A percentile compares a stretch with the other conserved stretches of the same genome.
Evolutionary conservation across 2,797 vertebrate species (phyloP).

Genomic region (Pithecia hirsuta): DNA sequence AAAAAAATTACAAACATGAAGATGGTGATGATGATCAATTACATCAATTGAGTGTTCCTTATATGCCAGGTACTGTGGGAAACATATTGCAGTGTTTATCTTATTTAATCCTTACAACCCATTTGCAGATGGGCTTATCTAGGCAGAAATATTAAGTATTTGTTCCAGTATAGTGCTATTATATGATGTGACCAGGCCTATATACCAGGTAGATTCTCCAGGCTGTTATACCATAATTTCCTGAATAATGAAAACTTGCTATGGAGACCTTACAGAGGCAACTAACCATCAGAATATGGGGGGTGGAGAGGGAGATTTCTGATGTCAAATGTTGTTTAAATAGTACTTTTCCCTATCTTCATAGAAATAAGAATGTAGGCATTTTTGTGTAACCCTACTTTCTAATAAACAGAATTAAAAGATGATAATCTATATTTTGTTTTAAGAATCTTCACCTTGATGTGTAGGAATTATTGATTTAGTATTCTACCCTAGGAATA

Average conservation of each 20-base stretch:
- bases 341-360: not conserved
- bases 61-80: not conserved
- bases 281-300: not conserved
- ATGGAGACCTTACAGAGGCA: not conserved
- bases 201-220: not conserved
- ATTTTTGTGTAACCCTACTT: not conserved
- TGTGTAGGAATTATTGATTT: not conserved
- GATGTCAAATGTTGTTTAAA: not conserved
- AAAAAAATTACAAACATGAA: not conserved
- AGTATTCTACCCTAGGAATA: not conserved
- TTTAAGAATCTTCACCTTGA: not conserved
- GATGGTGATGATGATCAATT: not conserved
- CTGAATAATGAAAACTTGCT: constrained; percentile 15
- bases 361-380: not conserved
- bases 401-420: not conserved
- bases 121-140: not conserved
- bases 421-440: not conserved
- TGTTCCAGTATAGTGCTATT: not conserved
- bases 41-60: not conserved
- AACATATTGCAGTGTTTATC: not conserved
- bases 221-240: not conserved
- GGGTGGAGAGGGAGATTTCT: not conserved
- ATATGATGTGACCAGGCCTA: not conserved
- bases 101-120: not conserved
- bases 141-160: not conserved